Conservation (phyloP, 2,888 invertebrate species). For the Mesorhabditis belari region DNA sequence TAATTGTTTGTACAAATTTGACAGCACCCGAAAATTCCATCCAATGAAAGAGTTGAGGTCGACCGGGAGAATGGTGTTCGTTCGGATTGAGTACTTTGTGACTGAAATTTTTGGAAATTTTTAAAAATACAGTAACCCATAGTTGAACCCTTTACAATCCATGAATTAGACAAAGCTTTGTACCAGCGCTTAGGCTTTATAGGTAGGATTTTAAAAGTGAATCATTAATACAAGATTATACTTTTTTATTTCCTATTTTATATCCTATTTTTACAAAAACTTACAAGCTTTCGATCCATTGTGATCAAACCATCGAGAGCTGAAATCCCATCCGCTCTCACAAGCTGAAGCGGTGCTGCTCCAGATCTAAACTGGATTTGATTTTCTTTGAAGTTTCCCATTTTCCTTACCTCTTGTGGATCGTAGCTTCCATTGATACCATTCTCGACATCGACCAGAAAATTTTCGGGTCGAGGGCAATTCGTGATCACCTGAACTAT, state of each 20-base stretch:
- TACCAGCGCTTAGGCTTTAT: background rate
- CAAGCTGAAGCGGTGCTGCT: slow-evolving; percentile 40
- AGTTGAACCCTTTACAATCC: too few species aligned
- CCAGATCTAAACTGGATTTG: slow-evolving; percentile 21
- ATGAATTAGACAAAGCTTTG: too few species aligned
- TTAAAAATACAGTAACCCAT: too few species aligned
- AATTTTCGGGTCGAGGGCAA: slow-evolving; percentile 46
- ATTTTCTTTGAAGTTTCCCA: slow-evolving; percentile 6
- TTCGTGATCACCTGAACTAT: slow-evolving; percentile 31
- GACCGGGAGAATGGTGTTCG: slow-evolving; percentile 69
- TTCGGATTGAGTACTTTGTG: slow-evolving; percentile 65
- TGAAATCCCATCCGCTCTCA: slow-evolving; percentile 93
- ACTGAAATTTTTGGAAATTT: slow-evolving; percentile 57
- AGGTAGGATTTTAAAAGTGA: slow-evolving; percentile 14
- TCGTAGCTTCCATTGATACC: slow-evolving; percentile 17
- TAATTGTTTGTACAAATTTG: slow-evolving; percentile 58
- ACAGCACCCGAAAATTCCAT: slow-evolving; percentile 64
- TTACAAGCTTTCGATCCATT: slow-evolving; percentile 56
- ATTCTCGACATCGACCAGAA: slow-evolving; percentile 28
- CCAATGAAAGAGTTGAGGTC: slow-evolving; percentile 74
- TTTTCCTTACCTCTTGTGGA: slow-evolving; percentile 2
- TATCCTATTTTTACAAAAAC: slow-evolving; percentile 3
- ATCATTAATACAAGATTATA: background rate
- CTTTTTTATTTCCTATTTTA: background rate
- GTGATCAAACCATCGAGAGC: slow-evolving; percentile 77